These are phyloP conservation scores for Pediacus dermestoides DNA, from an alignment of 2,888 invertebrate species.

Conservation along the genomic window DNA sequence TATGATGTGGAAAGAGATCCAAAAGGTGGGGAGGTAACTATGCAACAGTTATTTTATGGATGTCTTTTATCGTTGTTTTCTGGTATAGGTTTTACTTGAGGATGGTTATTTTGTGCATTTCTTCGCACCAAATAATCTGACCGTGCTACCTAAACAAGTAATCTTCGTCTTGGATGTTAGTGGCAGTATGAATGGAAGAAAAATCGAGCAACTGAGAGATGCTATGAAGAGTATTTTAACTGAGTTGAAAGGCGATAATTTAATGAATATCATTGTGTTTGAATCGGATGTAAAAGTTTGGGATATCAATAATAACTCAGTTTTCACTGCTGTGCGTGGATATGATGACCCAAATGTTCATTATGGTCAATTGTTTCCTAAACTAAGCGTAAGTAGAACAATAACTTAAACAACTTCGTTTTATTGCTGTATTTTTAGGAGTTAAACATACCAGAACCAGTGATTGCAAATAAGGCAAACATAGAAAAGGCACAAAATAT, in stretches of 20 bases:
- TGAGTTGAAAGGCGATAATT: constrained; percentile 15
- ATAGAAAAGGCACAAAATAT: constrained; percentile 55
- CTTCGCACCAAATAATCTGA: constrained; percentile 48
- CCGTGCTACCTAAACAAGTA: constrained; percentile 48
- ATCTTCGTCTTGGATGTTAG: constrained; percentile 54
- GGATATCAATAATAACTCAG: constrained; percentile 14
- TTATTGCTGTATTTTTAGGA: too few relatives aligned
- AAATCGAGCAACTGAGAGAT: constrained; percentile 49
- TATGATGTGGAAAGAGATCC: constrained; percentile 20
- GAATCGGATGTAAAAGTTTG: constrained; percentile 17
- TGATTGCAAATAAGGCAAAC: too few relatives aligned
- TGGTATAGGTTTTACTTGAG: constrained; percentile 18
- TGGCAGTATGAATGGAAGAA: constrained; percentile 53
- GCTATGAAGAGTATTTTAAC: constrained; percentile 61
- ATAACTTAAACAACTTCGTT: too few relatives aligned
- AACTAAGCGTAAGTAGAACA: constrained; percentile 14
- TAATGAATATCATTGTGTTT: constrained; percentile 20
- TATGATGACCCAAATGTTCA: too few relatives aligned
- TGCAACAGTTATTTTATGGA: constrained; percentile 3
- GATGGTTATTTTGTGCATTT: constrained; percentile 54
- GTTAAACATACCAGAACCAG: too few relatives aligned
- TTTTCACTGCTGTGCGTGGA: too few relatives aligned
- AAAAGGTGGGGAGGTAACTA: constrained; percentile 17
- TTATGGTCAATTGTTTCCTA: constrained; percentile 19
- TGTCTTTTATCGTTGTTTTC: neutral